Base-by-base conservation (phyloP, 2,888 invertebrate genomes). In the Xylota segnis region DNA sequence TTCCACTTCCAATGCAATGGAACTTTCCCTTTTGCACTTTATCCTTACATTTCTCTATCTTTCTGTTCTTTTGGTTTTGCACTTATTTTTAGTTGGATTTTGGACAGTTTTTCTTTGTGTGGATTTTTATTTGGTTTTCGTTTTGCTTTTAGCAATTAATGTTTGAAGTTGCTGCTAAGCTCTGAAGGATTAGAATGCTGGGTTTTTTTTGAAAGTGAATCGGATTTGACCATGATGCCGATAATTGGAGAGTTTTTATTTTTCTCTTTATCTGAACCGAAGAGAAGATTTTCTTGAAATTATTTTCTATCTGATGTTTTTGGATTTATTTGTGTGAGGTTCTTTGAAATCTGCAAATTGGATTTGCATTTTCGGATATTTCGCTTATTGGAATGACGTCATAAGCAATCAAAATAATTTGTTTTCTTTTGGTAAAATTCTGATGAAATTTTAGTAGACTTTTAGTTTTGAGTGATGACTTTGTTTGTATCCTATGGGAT, bases 81-180 rank as follows among this genome's bases (percentile, higher is more conserved):
- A 14, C 32, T 47, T 47, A 56, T 45, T 47, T 58, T 50, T 16
- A 27, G 37, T 47, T 23, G 59, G 71, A 59, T 50, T n/a, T 59
- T 18, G 40, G 18, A 63, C 52, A 43, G 63, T 50, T 12, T 14
- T n/a, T 37, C 6, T 34, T 34, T 32, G 16, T 16, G 16, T 45
- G 23, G 40, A 54, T 34, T 68, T 40, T 52, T 50, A n/a, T 45
- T 34, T 52, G 10, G 45, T 18, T 54, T 27, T 50, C 27, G 5
- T 52, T 66, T 59, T 58, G 27, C 75, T 75, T 56, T 27, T 58
- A 65, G 75, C 68, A 76, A 76, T 66, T 76, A 76, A 59, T 40
- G 47, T 68, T 68, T 52, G 50, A 76, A 66, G 66, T 76, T 68
- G 16, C 40, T 50, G 27, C 29, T 66, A 76, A 68, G 66, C 66